Percentiles rank a stretch among this genome's conserved stretches.
Conservation (phyloP, 2,797 vertebrate species). For the Lagodon rhomboides region DNA sequence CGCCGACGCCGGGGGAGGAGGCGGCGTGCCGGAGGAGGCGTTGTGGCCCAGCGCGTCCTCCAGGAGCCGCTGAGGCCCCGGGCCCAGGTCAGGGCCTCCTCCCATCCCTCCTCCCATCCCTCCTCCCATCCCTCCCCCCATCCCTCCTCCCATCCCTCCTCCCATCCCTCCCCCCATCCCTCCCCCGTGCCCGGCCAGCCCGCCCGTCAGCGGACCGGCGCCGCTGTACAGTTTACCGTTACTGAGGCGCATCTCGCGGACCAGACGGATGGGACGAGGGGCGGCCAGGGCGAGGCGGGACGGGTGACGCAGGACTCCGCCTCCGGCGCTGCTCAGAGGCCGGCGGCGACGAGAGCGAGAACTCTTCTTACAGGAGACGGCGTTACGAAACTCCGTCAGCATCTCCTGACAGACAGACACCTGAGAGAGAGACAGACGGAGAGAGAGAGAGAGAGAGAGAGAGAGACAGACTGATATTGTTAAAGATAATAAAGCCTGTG, state of each 20-base stretch:
- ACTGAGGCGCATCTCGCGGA: slow-evolving; percentile 91
- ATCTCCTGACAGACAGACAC: slow-evolving; percentile 94
- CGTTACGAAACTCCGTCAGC: slow-evolving; percentile 91
- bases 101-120: slow-evolving; percentile 30
- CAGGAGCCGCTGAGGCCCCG: slow-evolving; percentile 84
- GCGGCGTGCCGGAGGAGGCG: slow-evolving; percentile 39
- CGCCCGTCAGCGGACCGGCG: slow-evolving; percentile 69
- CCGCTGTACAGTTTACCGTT: slow-evolving; percentile 93
- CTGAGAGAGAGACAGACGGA: slow-evolving; percentile 67
- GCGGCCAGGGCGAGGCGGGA: slow-evolving; percentile 86
- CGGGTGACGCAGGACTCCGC: slow-evolving; percentile 79
- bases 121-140: slow-evolving; percentile 26
- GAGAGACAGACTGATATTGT: neutral
- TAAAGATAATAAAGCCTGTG: no score
- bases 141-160: slow-evolving; percentile 20
- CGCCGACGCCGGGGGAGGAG: slow-evolving; percentile 48
- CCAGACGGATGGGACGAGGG: slow-evolving; percentile 85
- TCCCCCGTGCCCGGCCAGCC: slow-evolving; percentile 39
- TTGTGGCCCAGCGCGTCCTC: slow-evolving; percentile 80
- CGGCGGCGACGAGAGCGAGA: slow-evolving; percentile 89
- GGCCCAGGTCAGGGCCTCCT: slow-evolving; percentile 76
- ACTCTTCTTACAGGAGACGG: slow-evolving; percentile 92
- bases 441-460: neutral
- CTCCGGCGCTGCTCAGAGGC: slow-evolving; percentile 67
- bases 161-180: slow-evolving; percentile 22